Evolutionary conservation across 30 jellyfish, hydroid and myxozoan species (phyloP), one percentile per base, ranked within the genome.

Genomic region (Cassiopea andromeda): DNA sequence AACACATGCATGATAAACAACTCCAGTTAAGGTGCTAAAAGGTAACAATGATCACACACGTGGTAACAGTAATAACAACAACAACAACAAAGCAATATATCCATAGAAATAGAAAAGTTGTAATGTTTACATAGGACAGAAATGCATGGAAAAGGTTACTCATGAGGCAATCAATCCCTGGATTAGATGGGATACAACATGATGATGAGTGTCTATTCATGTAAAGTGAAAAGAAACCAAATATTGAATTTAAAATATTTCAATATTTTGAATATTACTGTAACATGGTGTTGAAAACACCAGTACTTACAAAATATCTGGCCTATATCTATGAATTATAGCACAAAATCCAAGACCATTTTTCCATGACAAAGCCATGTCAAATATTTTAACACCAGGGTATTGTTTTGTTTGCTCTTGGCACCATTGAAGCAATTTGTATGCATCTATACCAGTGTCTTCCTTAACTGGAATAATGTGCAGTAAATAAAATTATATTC

Each of bases 271-370:
- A 54, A 54, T 54, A 3, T 0, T 10, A 54, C 64, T 3, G 12
- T 6, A 10, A 54, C 7, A 10, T 54, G 7, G 64, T 10, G 12
- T 10, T 54, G 64, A 54, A 6, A 54, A 54, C 7, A 54, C 64
- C 12, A 54, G 12, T 69, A 64, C 96, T 70, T 73, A 94, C 98
- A 94, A n/a, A 1, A 94, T 47, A 82, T 94, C 97, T 1, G 98
- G 98, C 3, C 97, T 91, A 77, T 49, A 94, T 18, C 98, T 96
- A 69, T 94, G 90, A 12, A 94, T 81, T 48, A 94, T 94, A 8
- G 98, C 98, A 80, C 97, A 90, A 84, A 94, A 94, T 19, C 92
- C 98, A 12, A 94, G 89, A 45, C 98, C 98, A 90, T 82, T 89
- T 47, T 86, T 85, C 98, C 98, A 94, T 0, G 98, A 94, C 9